Conservation (phyloP, 2,113 vertebrate genomes). For the Andinoacara biseriatus region DNA sequence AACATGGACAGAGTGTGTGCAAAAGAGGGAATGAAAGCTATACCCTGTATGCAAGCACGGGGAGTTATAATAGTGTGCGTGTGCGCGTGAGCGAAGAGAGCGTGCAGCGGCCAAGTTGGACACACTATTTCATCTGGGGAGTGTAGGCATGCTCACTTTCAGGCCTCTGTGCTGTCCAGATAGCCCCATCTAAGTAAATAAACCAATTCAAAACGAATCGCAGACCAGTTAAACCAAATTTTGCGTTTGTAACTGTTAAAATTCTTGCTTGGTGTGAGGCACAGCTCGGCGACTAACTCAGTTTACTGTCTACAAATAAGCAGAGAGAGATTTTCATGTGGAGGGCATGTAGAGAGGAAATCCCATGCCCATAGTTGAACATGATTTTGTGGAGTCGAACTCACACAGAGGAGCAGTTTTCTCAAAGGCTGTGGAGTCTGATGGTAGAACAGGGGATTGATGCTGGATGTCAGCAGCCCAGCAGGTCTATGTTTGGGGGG, state of each 20-base stretch:
- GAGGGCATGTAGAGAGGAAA: slow-evolving; percentile 45
- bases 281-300: background rate
- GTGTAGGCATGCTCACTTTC: slow-evolving; percentile 21
- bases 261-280: background rate
- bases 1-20: slow-evolving; percentile 18
- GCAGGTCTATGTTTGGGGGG: slow-evolving; percentile 25
- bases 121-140: slow-evolving; percentile 37
- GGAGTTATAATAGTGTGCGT: slow-evolving; percentile 12
- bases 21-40: slow-evolving; percentile 16
- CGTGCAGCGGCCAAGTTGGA: slow-evolving; percentile 59
- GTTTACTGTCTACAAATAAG: slow-evolving; percentile 7
- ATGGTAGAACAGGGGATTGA: slow-evolving; percentile 24
- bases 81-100: background rate
- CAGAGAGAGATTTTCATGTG: slow-evolving; percentile 27
- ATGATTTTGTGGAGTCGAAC: slow-evolving; percentile 38
- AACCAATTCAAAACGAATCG: slow-evolving; percentile 1
- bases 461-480: slow-evolving; percentile 52
- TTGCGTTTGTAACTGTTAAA: background rate
- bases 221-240: background rate
- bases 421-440: slow-evolving; percentile 15
- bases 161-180: slow-evolving; percentile 23
- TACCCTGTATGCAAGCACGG: background rate
- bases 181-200: slow-evolving; percentile 10
- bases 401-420: slow-evolving; percentile 20
- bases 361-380: slow-evolving; percentile 33